These are phyloP conservation scores for Limenitis camilla DNA, from an alignment of 2,888 invertebrate species.

Conservation along the genomic window DNA sequence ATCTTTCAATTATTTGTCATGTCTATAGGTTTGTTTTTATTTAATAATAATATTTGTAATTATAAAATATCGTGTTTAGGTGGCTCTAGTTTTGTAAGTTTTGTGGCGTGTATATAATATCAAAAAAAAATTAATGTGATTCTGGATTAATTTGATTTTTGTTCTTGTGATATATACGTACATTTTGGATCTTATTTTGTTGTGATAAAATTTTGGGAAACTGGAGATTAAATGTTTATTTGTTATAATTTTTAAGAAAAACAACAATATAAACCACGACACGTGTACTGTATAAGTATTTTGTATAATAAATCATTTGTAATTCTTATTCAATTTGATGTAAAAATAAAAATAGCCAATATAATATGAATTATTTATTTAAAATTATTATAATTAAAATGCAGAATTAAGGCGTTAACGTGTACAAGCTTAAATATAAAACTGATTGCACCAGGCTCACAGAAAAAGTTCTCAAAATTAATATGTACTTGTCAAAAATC, in stretches of 20 bases:
- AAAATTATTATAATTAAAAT: conserved; percentile 34
- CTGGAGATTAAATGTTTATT: conserved; percentile 12
- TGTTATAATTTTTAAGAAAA: not conserved
- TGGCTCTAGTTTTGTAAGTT: not conserved
- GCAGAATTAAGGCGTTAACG: conserved; percentile 29
- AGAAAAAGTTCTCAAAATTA: conserved; percentile 59
- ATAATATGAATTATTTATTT: conserved; percentile 30
- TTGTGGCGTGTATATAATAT: not conserved
- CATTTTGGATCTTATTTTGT: conserved; percentile 4
- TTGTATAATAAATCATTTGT: no score
- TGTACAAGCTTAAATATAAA: conserved; percentile 29
- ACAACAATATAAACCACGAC: no score
- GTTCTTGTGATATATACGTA: not conserved
- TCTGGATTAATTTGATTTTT: conserved; percentile 1
- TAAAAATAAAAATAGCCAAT: conserved; percentile 7
- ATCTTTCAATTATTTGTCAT: no score
- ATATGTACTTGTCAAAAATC: conserved; percentile 35
- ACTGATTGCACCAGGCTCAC: conserved; percentile 35
- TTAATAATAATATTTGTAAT: no score
- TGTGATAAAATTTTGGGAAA: conserved; percentile 15
- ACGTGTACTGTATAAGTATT: no score
- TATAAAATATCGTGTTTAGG: no score
- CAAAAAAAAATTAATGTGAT: not conserved
- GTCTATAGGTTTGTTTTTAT: no score
- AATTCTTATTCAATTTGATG: not conserved